Base-by-base conservation (phyloP, 2,888 invertebrate genomes). In the Keiferia lycopersicella region DNA sequence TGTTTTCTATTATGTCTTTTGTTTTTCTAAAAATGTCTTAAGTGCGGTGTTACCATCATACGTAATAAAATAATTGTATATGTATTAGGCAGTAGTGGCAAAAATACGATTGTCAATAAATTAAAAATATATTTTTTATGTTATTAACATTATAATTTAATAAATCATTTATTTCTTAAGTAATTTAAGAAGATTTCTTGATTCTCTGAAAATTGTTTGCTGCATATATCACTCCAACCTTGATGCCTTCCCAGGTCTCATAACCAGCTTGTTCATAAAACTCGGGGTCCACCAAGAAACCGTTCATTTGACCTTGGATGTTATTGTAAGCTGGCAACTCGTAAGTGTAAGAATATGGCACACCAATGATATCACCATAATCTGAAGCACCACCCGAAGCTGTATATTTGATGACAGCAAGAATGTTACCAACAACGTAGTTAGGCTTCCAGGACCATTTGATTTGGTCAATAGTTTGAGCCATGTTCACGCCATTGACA, bases 341-440 rank as follows among this genome's bases (percentile, higher is more conserved):
- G 74, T 93, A 92, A 3, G 94, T 94, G 68, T 93, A 94, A 0
- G 94, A 81, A 26, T 94, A 82, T 0, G 92, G 89, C 18, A 93
- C 87, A 0, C 91, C 91, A 16, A 82, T 82, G 0, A 76, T 90
- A 73, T 91, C 91, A 0, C 93, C 93, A 81, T 93, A 95, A 72
- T 95, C 95, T 71, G 92, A 92, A 71, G 94, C 93, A 41, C 93
- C 93, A 39, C 95, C 95, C 22, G 94, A 90, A 0, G 94, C 94
- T 1, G 86, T 80, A 72, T 94, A 94, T n/a, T 16, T 16, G 66
- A 92, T 79, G 4, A 93, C 76, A 26, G 84, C 71, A 4, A 89
- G 88, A 30, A 87, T 73, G 66, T 88, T 92, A 16, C 93, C 93
- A 57, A 92, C 90, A 7, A 83, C 81, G 66, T 93, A 94, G 64